These are phyloP conservation scores for Drosophila pectinifera DNA, from an alignment of 1,140 invertebrate species.

Conservation along the genomic window DNA sequence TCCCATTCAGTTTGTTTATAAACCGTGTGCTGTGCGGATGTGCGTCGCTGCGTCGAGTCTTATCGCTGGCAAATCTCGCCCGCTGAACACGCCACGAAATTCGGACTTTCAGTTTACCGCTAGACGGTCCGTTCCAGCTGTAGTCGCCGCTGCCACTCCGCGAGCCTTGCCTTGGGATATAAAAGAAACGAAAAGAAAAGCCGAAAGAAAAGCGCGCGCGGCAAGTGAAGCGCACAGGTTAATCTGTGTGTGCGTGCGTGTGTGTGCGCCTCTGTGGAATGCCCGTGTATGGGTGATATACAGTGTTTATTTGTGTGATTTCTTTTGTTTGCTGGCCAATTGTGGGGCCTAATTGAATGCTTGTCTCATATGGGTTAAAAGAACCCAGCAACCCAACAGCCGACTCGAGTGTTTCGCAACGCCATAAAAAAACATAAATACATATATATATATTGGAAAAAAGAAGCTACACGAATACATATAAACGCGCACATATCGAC, in stretches of 20 bases:
- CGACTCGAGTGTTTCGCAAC: conserved; percentile 61
- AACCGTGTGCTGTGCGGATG: conserved; percentile 64
- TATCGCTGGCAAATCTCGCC: conserved; percentile 5
- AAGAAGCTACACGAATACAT: conserved; percentile 38
- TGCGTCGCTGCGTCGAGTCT: conserved; percentile 24
- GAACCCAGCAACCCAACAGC: conserved; percentile 30
- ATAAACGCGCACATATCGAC: conserved; percentile 31
- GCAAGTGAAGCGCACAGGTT: conserved; percentile 63
- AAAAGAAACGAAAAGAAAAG: conserved; percentile 10
- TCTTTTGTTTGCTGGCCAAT: conserved; percentile 75
- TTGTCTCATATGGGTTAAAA: conserved; percentile 63
- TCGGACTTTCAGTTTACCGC: conserved; percentile 12
- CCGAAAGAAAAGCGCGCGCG: conserved; percentile 45
- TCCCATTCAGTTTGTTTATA: conserved; percentile 65
- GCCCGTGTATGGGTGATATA: conserved; percentile 32
- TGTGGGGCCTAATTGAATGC: conserved; percentile 76
- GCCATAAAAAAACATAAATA: conserved; percentile 53
- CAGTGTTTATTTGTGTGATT: conserved; percentile 60
- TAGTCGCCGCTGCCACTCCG: too few species aligned
- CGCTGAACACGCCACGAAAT: conserved; percentile 3
- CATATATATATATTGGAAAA: conserved; percentile 51
- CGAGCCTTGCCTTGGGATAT: not conserved
- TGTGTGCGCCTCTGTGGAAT: conserved; percentile 19
- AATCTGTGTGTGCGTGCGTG: conserved; percentile 44
- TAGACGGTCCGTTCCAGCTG: conserved; percentile 17